Base-by-base conservation (phyloP, 2,113 vertebrate species). In the Aythya baeri region DNA sequence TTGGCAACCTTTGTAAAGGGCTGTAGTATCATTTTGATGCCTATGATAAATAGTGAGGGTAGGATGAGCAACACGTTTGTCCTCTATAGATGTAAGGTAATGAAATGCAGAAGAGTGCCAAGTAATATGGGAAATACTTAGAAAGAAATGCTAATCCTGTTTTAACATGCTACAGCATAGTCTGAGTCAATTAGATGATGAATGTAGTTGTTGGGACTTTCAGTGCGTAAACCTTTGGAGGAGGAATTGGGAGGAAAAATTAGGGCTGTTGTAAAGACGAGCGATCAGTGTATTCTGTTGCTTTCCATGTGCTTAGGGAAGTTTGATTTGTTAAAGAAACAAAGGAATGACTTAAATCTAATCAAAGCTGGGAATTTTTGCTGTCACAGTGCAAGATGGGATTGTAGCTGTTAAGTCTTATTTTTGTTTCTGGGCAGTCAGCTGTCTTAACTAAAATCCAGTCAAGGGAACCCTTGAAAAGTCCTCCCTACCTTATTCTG, bases 401-500 rank as follows among this genome's bases (percentile, higher is more conserved):
- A 87, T 94, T 95, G 84, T 32, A 89, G 71, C 89, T 82, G 52
- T 86, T 94, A 96, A 94, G 58, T 88, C 59, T 32, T 72, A 73
- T 55, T 95, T 95, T 84, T 94, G 38, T 87, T 79, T 84, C 63
- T 91, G 91, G 59, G 74, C 75, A 95, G 78, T 95, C 84, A 94
- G 59, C 44, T 32, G 54, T 84, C 76, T 88, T 63, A 72, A 61
- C 74, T 91, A 54, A 94, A 96, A 94, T 32, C 78, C 81, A 87
- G 58, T 82, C 91, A 82, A 88, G 44, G 67, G 84, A 87, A 73
- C 50, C 75, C 75, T 93, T 78, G 61, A 84, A 94, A 91, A 95
- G 81, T 89, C 52, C 54, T 92, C 44, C 27, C 68, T 61, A 65
- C 70, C 46, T 94, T 75, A 32, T 86, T 91, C 91, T 89, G n/a